These are phyloP conservation scores for Varecia variegata DNA, from an alignment of 2,797 vertebrate genomes.

Conservation along the genomic window DNA sequence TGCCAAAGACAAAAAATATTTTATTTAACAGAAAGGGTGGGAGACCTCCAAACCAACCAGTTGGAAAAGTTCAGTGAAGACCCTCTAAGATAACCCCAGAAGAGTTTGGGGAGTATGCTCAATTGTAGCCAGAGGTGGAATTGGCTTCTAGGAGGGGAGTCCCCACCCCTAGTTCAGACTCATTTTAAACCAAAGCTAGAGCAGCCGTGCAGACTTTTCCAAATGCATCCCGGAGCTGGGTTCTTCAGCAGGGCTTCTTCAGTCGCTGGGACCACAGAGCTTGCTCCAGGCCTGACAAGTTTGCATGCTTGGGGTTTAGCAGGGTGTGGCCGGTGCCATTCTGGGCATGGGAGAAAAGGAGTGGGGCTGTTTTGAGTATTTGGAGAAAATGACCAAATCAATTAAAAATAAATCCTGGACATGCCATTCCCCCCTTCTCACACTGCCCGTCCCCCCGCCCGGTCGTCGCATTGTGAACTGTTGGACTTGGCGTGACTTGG, in stretches of 20 bases:
- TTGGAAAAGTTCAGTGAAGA: background rate
- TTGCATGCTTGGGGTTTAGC: slow-evolving; percentile 50
- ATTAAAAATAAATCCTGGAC: slow-evolving; percentile 61
- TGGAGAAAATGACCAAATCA: slow-evolving; percentile 57
- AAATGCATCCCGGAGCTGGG: background rate
- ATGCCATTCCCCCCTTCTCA: background rate
- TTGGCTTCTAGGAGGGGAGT: background rate
- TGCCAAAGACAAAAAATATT: background rate
- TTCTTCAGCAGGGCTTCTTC: background rate
- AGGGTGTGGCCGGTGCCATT: slow-evolving; percentile 55
- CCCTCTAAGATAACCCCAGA: background rate
- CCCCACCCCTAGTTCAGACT: background rate
- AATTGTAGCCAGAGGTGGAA: background rate
- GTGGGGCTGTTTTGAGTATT: slow-evolving; percentile 6
- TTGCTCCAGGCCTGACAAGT: background rate
- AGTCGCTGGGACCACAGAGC: background rate
- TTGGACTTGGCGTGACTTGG: background rate
- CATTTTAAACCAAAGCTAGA: background rate
- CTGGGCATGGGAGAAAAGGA: background rate
- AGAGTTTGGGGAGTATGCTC: background rate
- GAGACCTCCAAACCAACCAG: background rate
- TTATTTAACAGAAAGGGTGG: background rate
- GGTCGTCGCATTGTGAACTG: background rate
- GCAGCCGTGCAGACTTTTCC: background rate
- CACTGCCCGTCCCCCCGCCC: background rate